These are phyloP conservation scores for Hypsopygia costalis DNA, from an alignment of 2,888 invertebrate genomes.

Conservation along the genomic window DNA sequence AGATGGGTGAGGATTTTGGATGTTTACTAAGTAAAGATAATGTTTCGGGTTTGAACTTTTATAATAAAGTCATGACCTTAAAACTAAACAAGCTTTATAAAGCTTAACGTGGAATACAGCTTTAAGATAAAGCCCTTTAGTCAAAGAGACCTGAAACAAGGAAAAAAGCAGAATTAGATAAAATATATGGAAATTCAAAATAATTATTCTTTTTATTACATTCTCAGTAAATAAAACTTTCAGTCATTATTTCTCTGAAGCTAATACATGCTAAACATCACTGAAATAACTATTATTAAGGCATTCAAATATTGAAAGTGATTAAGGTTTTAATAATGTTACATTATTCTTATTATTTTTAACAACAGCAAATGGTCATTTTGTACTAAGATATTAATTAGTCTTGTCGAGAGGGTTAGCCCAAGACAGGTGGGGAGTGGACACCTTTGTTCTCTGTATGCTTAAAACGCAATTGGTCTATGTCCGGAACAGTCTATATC, in stretches of 20 bases:
- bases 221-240: conserved; percentile 47
- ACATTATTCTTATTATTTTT: no score
- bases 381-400: no score
- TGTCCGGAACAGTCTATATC: no score
- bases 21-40: no score
- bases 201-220: not conserved
- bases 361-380: no score
- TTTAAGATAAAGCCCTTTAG: conserved; percentile 77
- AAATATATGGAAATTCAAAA: conserved; percentile 10
- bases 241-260: conserved; percentile 72
- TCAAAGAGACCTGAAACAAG: conserved; percentile 88
- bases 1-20: no score
- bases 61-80: conserved; percentile 69
- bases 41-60: conserved; percentile 35
- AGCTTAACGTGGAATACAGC: conserved; percentile 70
- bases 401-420: no score
- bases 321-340: no score
- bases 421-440: no score
- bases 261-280: conserved; percentile 82
- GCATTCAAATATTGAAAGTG: no score
- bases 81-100: conserved; percentile 68
- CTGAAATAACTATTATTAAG: conserved; percentile 28
- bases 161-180: conserved; percentile 23
- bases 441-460: no score
- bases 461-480: no score